These are phyloP conservation scores for Aporrectodea caliginosa DNA, from an alignment of 1,140 invertebrate species.

Conservation along the genomic window DNA sequence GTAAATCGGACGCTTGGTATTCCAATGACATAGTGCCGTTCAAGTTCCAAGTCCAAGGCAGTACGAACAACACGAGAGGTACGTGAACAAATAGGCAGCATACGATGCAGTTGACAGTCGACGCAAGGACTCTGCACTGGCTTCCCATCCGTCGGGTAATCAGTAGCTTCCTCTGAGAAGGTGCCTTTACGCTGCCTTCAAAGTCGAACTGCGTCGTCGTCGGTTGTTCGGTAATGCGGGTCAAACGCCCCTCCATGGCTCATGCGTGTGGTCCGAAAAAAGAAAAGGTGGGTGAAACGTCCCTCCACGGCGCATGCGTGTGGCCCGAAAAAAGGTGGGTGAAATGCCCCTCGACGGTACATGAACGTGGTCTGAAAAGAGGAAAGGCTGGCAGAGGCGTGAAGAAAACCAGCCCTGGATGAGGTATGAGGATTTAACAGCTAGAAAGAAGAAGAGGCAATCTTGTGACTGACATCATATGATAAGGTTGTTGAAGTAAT, in stretches of 20 bases:
- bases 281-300: background rate
- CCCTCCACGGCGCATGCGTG: background rate
- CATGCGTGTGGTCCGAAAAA: background rate
- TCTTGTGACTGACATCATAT: background rate
- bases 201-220: too few relatives aligned
- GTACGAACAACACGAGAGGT: background rate
- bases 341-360: background rate
- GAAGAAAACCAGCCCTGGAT: background rate
- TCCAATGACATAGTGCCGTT: background rate
- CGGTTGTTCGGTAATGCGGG: too few relatives aligned
- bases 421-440: background rate
- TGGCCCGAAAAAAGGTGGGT: background rate
- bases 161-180: background rate
- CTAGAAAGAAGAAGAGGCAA: background rate
- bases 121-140: background rate
- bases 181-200: background rate
- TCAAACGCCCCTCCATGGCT: background rate
- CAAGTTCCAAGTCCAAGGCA: background rate
- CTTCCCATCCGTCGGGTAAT: background rate
- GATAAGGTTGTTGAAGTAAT: background rate
- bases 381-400: background rate
- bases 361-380: background rate
- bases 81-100: background rate
- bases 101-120: too few relatives aligned
- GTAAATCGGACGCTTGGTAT: background rate